Evolutionary conservation across 1,140 invertebrate species (phyloP).

Genomic region (Zaprionus davidi): DNA sequence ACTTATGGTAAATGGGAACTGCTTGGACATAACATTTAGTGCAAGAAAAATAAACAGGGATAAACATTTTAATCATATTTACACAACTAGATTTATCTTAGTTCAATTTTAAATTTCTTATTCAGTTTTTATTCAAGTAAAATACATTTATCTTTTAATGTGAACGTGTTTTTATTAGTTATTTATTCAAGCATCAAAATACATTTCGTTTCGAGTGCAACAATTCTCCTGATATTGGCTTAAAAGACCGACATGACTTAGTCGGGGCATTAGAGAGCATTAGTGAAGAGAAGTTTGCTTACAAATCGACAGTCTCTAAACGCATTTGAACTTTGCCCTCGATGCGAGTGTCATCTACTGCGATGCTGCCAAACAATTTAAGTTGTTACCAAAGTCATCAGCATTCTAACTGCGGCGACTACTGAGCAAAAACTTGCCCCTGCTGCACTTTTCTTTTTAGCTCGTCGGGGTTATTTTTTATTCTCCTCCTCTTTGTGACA

Average conservation of each 20-base stretch:
- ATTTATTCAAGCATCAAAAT: not conserved
- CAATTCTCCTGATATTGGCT: conserved; percentile 18
- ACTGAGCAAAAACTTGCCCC: conserved; percentile 58
- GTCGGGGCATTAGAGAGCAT: conserved; percentile 15
- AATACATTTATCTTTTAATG: no score
- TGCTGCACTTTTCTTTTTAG: conserved; percentile 58
- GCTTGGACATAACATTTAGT: no score
- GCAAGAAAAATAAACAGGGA: no score
- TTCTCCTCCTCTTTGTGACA: conserved; percentile 23
- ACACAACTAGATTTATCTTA: no score
- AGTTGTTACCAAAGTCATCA: conserved; percentile 81
- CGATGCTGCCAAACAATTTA: conserved; percentile 74
- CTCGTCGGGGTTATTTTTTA: not conserved
- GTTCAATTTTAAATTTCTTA: no score
- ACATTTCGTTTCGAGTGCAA: not conserved
- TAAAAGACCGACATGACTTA: conserved; percentile 21
- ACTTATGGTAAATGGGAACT: not conserved
- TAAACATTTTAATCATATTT: no score
- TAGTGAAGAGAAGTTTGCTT: conserved; percentile 32
- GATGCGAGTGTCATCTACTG: conserved; percentile 30
- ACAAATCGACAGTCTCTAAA: conserved; percentile 57
- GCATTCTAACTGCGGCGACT: conserved; percentile 58
- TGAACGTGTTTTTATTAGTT: no score
- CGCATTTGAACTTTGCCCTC: conserved; percentile 63
- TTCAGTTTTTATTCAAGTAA: no score